Evolutionary conservation across 1,140 invertebrate species (phyloP).

Genomic region (Eupristina koningsbergeri): DNA sequence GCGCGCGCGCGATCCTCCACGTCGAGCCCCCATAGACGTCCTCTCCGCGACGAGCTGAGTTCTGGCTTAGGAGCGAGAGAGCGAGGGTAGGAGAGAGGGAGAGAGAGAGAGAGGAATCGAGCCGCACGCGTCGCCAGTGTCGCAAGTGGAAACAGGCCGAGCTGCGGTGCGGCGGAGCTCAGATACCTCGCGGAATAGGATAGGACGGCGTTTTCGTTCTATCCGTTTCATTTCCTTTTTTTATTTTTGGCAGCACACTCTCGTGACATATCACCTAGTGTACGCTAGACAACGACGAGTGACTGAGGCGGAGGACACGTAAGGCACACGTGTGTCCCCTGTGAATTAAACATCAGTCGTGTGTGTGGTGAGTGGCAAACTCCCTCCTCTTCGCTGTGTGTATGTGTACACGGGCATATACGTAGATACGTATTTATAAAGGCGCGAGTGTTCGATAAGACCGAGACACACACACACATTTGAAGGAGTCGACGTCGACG

Average conservation of each 20-base stretch:
- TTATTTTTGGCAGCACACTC: neutral
- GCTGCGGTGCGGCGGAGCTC: slow-evolving; percentile 28
- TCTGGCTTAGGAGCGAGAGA: too few species aligned
- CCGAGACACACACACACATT: neutral
- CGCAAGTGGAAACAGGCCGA: slow-evolving; percentile 40
- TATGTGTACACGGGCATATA: too few species aligned
- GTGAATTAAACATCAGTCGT: too few species aligned
- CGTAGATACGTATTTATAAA: too few species aligned
- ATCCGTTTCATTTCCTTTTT: neutral
- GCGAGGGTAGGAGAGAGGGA: neutral
- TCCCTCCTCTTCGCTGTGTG: too few species aligned
- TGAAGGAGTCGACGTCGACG: slow-evolving; percentile 22
- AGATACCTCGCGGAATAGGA: slow-evolving; percentile 16
- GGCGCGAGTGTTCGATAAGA: too few species aligned
- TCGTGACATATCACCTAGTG: neutral
- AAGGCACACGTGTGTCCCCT: too few species aligned
- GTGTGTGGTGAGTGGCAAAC: too few species aligned
- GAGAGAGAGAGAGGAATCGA: neutral
- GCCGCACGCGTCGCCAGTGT: slow-evolving; percentile 16
- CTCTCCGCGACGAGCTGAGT: too few species aligned
- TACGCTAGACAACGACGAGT: neutral
- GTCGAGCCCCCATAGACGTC: too few species aligned
- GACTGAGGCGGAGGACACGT: neutral
- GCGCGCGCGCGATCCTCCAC: too few species aligned
- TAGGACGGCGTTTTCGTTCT: slow-evolving; percentile 3